Conservation (phyloP, 1,140 invertebrate species). For the Apis laboriosa region DNA sequence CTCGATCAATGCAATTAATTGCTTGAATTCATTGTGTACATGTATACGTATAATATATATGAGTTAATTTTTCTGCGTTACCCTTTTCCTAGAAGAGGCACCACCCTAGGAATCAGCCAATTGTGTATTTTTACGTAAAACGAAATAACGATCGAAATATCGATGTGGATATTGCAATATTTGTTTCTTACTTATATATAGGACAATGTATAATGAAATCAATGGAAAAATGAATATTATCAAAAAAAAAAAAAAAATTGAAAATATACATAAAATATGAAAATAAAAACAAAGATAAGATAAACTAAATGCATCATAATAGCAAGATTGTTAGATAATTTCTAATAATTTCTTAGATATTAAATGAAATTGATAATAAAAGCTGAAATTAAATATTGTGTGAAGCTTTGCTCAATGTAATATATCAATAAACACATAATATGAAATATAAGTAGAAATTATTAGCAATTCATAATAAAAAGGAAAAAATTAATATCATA, state of each 20-base stretch:
- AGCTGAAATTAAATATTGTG: not conserved
- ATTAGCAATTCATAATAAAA: not conserved
- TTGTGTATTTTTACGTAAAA: not conserved
- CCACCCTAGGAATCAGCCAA: not conserved
- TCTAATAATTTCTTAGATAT: slow-evolving; percentile 1
- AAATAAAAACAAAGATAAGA: slow-evolving; percentile 10
- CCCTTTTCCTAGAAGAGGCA: not conserved
- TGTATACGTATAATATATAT: not conserved
- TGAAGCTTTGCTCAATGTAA: not conserved
- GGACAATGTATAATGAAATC: not conserved
- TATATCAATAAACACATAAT: not conserved
- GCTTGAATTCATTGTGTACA: not conserved
- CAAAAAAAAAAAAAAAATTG: not conserved
- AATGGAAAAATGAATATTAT: not conserved
- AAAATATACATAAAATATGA: not conserved
- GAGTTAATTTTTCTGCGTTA: not conserved
- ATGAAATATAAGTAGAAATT: not conserved
- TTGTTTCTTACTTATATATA: not conserved
- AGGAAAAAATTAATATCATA: not conserved
- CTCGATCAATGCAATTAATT: not conserved
- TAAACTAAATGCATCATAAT: too few species aligned
- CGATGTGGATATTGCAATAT: not conserved
- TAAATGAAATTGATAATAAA: not conserved
- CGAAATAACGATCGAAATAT: not conserved
- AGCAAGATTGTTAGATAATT: not conserved